Evolutionary conservation across 2,113 vertebrate species (phyloP).

Genomic region (Salvelinus fontinalis): DNA sequence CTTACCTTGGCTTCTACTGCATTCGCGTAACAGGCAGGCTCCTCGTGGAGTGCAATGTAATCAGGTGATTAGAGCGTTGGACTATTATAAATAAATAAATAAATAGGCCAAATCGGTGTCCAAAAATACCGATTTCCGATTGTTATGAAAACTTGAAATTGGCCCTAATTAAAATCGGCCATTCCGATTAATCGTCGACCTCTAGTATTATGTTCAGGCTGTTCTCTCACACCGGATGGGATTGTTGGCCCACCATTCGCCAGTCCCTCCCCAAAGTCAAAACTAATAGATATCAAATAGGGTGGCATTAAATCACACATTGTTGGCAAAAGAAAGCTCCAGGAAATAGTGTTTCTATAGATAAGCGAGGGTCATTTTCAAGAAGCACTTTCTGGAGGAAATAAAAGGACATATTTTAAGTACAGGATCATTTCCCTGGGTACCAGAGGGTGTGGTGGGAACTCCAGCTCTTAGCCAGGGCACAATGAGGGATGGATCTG

Average conservation of each 20-base stretch:
- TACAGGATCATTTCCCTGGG: slow-evolving; percentile 35
- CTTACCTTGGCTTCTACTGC: too few relatives aligned
- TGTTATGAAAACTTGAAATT: too few relatives aligned
- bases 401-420: slow-evolving; percentile 36
- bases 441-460: slow-evolving; percentile 13
- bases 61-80: too few relatives aligned
- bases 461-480: slow-evolving; percentile 1
- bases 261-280: slow-evolving; percentile 10
- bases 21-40: too few relatives aligned
- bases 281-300: slow-evolving; percentile 15
- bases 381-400: slow-evolving; percentile 33
- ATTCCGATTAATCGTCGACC: too few relatives aligned
- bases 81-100: too few relatives aligned
- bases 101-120: too few relatives aligned
- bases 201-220: background rate
- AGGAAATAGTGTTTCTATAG: slow-evolving; percentile 25
- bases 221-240: slow-evolving; percentile 15
- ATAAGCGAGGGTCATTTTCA: slow-evolving; percentile 15
- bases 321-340: slow-evolving; percentile 12
- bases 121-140: too few relatives aligned
- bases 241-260: background rate
- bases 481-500: slow-evolving; percentile 25
- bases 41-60: too few relatives aligned
- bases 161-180: too few relatives aligned
- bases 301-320: slow-evolving; percentile 4